Evolutionary conservation across 1,140 invertebrate genomes (phyloP).

Genomic region (Drosophila sproati): DNA sequence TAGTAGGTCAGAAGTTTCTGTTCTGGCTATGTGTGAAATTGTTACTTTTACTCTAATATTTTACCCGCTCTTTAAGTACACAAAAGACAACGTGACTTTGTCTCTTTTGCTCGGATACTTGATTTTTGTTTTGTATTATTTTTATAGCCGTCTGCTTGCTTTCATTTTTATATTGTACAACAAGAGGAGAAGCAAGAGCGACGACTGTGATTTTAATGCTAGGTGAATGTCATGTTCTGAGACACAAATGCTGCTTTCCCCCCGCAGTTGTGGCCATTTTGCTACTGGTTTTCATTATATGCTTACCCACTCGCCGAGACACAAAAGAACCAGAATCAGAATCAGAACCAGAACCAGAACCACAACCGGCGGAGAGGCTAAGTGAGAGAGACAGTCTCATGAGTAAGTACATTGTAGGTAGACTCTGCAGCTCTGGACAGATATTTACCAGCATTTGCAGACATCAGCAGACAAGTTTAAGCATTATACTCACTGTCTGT

Average conservation of each 20-base stretch:
- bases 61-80: constrained; percentile 45
- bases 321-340: constrained; percentile 3
- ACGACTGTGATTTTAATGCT: constrained; percentile 66
- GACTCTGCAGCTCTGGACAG: constrained; percentile 13
- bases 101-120: constrained; percentile 67
- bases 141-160: constrained; percentile 71
- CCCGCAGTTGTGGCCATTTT: background rate
- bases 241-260: constrained; percentile 27
- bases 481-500: constrained; percentile 35
- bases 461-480: constrained; percentile 51
- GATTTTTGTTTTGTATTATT: constrained; percentile 11
- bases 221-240: constrained; percentile 77
- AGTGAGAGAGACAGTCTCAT: background rate
- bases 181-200: constrained; percentile 14
- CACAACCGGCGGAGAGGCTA: background rate
- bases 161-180: constrained; percentile 69
- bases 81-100: constrained; percentile 72
- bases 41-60: constrained; percentile 57
- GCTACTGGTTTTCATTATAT: constrained; percentile 77
- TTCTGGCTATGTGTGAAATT: constrained; percentile 66
- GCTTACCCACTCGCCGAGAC: constrained; percentile 47
- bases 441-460: constrained; percentile 36
- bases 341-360: background rate
- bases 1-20: constrained; percentile 79
- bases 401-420: constrained; percentile 12